Percentiles rank a stretch among this genome's conserved stretches.
phyloP scores from a whole-genome alignment of 2,888 invertebrate species.

The Electrophaes corylata region DNA sequence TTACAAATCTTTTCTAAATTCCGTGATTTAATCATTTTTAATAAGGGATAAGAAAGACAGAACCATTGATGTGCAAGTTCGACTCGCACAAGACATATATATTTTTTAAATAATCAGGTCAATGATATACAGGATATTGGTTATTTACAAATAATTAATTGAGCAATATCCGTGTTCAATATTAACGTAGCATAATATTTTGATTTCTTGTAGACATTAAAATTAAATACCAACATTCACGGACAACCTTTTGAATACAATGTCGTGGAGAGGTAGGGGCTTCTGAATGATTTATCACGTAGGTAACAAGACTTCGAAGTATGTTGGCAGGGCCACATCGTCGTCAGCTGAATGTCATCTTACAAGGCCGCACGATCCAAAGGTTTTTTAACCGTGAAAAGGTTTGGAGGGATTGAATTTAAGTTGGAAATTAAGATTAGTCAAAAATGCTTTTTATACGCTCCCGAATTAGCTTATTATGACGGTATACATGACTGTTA shows the following conservation, averaged over 20 bases:
- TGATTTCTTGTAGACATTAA: neutral
- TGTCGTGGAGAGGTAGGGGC: conserved; percentile 4
- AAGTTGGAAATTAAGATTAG: neutral
- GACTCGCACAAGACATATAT: neutral
- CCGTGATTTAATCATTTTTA: neutral
- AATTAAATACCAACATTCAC: neutral
- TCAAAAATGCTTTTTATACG: conserved; percentile 6
- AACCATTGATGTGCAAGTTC: neutral
- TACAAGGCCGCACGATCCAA: conserved; percentile 7
- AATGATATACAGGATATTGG: neutral
- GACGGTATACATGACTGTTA: conserved; percentile 8
- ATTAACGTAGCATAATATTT: neutral
- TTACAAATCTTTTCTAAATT: neutral
- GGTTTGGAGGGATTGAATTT: conserved; percentile 14
- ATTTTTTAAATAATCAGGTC: neutral
- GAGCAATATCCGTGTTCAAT: neutral
- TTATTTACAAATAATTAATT: neutral
- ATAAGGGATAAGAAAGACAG: neutral
- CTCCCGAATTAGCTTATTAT: conserved; percentile 5
- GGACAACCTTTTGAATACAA: neutral
- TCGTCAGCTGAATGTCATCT: neutral
- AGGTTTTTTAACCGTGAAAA: conserved; percentile 14
- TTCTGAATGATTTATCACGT: conserved; percentile 10
- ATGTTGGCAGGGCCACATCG: conserved; percentile 5
- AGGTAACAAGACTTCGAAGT: conserved; percentile 6